phyloP scores from a whole-genome alignment of 2,113 vertebrate species.

The Amblyornis subalaris region DNA sequence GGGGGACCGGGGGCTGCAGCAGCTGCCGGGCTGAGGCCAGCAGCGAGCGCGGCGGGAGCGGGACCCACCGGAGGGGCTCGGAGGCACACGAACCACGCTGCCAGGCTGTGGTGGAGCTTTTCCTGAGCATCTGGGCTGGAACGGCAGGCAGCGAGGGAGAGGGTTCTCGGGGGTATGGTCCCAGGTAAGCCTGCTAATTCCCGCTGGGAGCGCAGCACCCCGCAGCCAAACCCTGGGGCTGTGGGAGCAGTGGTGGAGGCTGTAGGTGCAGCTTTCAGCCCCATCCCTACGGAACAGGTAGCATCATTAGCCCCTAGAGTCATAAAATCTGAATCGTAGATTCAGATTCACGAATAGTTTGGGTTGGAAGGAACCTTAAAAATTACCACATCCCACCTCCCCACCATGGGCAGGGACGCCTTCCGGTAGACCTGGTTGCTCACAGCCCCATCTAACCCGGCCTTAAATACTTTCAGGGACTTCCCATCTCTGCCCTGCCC shows the following conservation, averaged over 20 bases:
- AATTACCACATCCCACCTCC: not conserved
- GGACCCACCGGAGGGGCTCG: accelerated
- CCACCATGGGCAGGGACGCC: not conserved
- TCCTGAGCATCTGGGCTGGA: accelerated
- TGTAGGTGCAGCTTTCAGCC: not conserved
- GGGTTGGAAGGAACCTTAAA: not conserved
- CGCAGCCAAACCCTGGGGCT: not conserved
- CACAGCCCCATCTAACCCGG: not conserved
- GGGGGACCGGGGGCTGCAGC: not conserved
- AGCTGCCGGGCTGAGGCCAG: not conserved
- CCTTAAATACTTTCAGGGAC: not conserved
- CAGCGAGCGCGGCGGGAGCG: accelerated
- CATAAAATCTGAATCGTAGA: not conserved
- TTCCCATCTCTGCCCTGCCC: not conserved
- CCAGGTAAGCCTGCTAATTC: not conserved
- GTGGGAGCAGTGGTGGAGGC: not conserved
- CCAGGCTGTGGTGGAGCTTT: accelerated
- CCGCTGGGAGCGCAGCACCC: not conserved
- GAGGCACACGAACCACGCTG: accelerated
- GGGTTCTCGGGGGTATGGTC: accelerated
- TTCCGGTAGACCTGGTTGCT: not conserved
- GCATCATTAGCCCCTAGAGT: not conserved
- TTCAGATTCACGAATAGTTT: not conserved
- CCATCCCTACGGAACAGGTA: not conserved
- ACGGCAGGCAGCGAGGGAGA: not conserved